phyloP scores from a whole-genome alignment of 2,888 invertebrate species.

The Portevinia maculata region DNA sequence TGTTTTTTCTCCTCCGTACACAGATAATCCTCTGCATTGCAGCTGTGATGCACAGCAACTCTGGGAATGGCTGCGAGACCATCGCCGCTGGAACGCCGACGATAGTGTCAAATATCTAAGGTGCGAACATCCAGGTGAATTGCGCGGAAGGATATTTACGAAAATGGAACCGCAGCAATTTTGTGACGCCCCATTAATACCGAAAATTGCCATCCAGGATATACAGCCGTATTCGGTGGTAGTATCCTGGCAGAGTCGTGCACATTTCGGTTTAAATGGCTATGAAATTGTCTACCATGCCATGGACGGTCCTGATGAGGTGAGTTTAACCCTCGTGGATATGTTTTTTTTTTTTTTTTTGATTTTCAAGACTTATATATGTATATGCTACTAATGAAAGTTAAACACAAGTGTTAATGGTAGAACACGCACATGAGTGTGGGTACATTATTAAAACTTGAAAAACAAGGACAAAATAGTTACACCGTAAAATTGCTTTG shows the following conservation, averaged over 20 bases:
- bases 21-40: slow-evolving; percentile 95
- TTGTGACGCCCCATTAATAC: slow-evolving; percentile 92
- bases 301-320: slow-evolving; percentile 85
- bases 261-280: slow-evolving; percentile 92
- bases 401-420: slow-evolving; percentile 41
- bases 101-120: slow-evolving; percentile 85
- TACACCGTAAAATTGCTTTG: slow-evolving; percentile 68
- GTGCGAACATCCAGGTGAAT: slow-evolving; percentile 92
- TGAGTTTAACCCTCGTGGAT: slow-evolving; percentile 77
- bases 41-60: slow-evolving; percentile 95
- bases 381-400: slow-evolving; percentile 44
- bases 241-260: slow-evolving; percentile 95
- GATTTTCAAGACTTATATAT: slow-evolving; percentile 52
- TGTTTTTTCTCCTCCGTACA: slow-evolving; percentile 22
- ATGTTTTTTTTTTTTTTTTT: slow-evolving; percentile 5
- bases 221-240: slow-evolving; percentile 93
- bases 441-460: slow-evolving; percentile 48
- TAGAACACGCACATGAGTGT: neutral
- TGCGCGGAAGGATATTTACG: slow-evolving; percentile 89
- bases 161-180: slow-evolving; percentile 90
- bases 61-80: slow-evolving; percentile 96
- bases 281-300: slow-evolving; percentile 93
- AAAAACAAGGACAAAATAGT: slow-evolving; percentile 68
- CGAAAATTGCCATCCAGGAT: slow-evolving; percentile 93
- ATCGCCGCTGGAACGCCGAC: slow-evolving; percentile 86